A percentile compares a stretch with the other conserved stretches of the same genome.
Conservation (phyloP, 2,797 vertebrate genomes). For the Aphelocoma californica region DNA sequence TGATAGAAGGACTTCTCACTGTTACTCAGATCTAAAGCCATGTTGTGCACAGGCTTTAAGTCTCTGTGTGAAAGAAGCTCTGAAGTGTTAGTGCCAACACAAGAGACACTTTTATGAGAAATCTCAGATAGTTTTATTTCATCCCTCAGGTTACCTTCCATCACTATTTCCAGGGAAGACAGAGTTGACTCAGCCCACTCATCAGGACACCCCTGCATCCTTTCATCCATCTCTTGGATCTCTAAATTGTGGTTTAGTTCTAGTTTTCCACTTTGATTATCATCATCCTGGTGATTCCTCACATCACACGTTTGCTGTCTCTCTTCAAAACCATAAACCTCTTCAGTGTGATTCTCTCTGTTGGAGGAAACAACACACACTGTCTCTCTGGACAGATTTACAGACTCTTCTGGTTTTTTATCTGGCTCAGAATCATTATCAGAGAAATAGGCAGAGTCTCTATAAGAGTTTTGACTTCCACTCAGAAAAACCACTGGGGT, state of each 20-base stretch:
- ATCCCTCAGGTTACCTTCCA: slow-evolving; percentile 43
- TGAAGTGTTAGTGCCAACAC: slow-evolving; percentile 73
- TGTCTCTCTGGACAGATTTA: slow-evolving; percentile 30
- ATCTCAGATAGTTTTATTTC: slow-evolving; percentile 39
- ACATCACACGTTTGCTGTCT: neutral
- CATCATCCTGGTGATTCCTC: neutral
- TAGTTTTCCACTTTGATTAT: neutral
- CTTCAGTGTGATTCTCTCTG: neutral
- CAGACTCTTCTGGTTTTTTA: slow-evolving; percentile 82
- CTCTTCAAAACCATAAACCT: slow-evolving; percentile 15
- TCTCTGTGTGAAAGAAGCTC: slow-evolving; percentile 62
- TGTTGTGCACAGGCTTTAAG: slow-evolving; percentile 5
- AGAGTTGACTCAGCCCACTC: slow-evolving; percentile 38
- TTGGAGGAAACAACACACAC: neutral
- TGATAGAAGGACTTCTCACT: slow-evolving; percentile 79
- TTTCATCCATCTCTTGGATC: neutral
- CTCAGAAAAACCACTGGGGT: slow-evolving; percentile 67
- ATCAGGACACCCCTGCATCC: neutral
- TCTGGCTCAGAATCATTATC: slow-evolving; percentile 95
- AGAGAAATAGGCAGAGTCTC: slow-evolving; percentile 98
- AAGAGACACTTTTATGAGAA: slow-evolving; percentile 59
- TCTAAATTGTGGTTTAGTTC: slow-evolving; percentile 13
- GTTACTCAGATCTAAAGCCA: slow-evolving; percentile 17
- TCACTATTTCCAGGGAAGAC: neutral
- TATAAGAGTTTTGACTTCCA: slow-evolving; percentile 80